These are phyloP conservation scores for Stegodyphus dumicola DNA, from an alignment of 1,140 invertebrate genomes.

Conservation along the genomic window DNA sequence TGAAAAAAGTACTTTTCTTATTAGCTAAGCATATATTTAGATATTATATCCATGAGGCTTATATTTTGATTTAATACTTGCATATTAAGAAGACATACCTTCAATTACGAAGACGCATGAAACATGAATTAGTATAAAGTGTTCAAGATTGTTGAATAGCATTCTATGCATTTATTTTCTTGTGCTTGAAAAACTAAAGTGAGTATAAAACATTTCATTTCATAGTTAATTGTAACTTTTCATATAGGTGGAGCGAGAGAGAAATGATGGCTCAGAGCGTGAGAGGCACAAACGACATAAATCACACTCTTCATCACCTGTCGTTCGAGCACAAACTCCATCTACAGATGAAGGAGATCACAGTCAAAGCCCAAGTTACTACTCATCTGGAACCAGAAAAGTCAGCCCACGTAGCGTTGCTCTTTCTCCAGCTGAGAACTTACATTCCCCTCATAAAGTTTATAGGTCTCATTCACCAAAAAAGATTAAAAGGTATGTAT, in stretches of 20 bases:
- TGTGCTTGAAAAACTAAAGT: no score
- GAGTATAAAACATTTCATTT: no score
- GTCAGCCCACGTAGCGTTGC: conserved; percentile 48
- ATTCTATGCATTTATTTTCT: no score
- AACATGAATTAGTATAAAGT: no score
- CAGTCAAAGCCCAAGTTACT: conserved; percentile 26
- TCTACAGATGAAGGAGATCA: conserved; percentile 48
- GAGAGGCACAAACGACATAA: conserved; percentile 45
- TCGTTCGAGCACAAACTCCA: neutral
- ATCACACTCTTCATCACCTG: conserved; percentile 43
- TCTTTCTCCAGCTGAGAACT: conserved; percentile 20
- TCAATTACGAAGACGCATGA: no score
- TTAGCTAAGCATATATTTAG: no score
- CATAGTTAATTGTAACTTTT: no score
- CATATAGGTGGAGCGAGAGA: conserved; percentile 11
- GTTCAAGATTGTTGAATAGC: no score
- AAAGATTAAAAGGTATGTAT: conserved; percentile 32
- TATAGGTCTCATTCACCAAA: conserved; percentile 57
- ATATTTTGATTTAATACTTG: no score
- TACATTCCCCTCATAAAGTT: conserved; percentile 53
- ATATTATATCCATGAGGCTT: no score
- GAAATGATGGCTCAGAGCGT: conserved; percentile 6
- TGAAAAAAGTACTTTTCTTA: no score
- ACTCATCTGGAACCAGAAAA: conserved; percentile 18
- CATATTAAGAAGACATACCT: no score